Evolutionary conservation across 92 coral and sea anemone species (phyloP).

Genomic region (Heliopora coerulea): DNA sequence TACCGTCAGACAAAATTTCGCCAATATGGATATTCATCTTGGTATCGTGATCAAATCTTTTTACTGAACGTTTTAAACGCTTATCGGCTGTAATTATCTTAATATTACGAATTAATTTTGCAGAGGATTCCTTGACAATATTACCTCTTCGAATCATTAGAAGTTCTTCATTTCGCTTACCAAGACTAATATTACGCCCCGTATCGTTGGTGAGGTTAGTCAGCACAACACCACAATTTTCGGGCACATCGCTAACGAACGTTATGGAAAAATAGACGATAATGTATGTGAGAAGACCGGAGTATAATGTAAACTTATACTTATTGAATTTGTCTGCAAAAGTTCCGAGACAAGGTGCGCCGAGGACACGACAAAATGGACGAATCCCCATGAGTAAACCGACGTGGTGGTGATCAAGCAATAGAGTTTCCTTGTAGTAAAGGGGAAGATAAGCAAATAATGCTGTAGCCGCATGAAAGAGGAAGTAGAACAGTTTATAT

Average conservation of each 20-base stretch:
- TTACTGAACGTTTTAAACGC: neutral
- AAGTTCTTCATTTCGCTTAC: neutral
- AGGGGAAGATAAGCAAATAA: conserved; percentile 79
- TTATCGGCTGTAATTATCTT: neutral
- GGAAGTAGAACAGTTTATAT: conserved; percentile 78
- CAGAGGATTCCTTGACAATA: neutral
- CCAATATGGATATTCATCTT: neutral
- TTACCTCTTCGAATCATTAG: neutral
- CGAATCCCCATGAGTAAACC: conserved; percentile 81
- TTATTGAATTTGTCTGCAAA: conserved; percentile 93
- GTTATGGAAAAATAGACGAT: conserved; percentile 54
- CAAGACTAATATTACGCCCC: neutral
- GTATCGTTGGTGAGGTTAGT: conserved; percentile 48
- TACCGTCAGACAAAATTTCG: neutral
- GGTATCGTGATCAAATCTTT: neutral
- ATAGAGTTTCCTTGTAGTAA: conserved; percentile 84
- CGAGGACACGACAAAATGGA: conserved; percentile 70
- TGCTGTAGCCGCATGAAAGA: conserved; percentile 85
- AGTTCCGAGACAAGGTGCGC: conserved; percentile 85
- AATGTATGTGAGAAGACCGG: conserved; percentile 72
- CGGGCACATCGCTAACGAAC: conserved; percentile 73
- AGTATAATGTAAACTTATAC: conserved; percentile 60
- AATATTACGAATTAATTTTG: neutral
- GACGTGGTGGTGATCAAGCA: conserved; percentile 78
- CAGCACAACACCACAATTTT: conserved; percentile 14